Percentiles rank a stretch among this genome's conserved stretches.
Evolutionary conservation across 2,113 vertebrate genomes (phyloP).

Genomic region (Xiphorhynchus elegans): DNA sequence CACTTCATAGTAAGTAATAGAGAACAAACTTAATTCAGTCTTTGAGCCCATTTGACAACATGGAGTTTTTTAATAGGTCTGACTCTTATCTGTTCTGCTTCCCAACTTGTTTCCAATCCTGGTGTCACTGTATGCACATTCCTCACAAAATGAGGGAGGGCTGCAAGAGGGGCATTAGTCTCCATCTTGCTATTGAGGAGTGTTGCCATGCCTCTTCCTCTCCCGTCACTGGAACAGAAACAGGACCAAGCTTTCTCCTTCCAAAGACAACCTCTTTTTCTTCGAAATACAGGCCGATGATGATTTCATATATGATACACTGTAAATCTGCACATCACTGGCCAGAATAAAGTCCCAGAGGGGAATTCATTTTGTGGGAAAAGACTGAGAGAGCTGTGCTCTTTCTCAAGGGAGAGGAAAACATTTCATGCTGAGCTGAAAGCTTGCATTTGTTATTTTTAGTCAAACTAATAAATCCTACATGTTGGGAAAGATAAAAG

Average conservation of each 20-base stretch:
- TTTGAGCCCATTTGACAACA: not conserved
- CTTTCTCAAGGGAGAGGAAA: slow-evolving; percentile 37
- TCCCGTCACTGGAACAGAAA: not conserved
- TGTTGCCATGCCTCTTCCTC: not conserved
- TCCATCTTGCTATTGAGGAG: rapidly evolving
- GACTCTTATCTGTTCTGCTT: not conserved
- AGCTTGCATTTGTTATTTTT: slow-evolving; percentile 38
- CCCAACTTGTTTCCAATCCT: not conserved
- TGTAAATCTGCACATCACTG: not conserved
- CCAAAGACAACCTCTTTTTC: not conserved
- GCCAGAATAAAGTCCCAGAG: slow-evolving; percentile 4
- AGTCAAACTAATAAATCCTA: slow-evolving; percentile 26
- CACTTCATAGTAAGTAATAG: not conserved
- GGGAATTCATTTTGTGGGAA: slow-evolving; percentile 44
- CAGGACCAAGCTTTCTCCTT: not conserved
- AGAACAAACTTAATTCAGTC: not conserved
- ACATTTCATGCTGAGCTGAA: slow-evolving; percentile 4
- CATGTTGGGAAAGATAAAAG: slow-evolving; percentile 24
- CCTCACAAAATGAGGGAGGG: not conserved
- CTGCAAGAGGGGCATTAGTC: not conserved
- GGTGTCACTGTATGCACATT: rapidly evolving
- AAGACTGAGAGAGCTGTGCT: not conserved
- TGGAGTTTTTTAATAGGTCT: not conserved
- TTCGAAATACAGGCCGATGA: not conserved
- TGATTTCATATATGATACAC: not conserved